Percentiles rank a stretch among this genome's conserved stretches.
These are phyloP conservation scores for Ciconia boyciana DNA, from an alignment of 2,113 vertebrate genomes.

Conservation along the genomic window DNA sequence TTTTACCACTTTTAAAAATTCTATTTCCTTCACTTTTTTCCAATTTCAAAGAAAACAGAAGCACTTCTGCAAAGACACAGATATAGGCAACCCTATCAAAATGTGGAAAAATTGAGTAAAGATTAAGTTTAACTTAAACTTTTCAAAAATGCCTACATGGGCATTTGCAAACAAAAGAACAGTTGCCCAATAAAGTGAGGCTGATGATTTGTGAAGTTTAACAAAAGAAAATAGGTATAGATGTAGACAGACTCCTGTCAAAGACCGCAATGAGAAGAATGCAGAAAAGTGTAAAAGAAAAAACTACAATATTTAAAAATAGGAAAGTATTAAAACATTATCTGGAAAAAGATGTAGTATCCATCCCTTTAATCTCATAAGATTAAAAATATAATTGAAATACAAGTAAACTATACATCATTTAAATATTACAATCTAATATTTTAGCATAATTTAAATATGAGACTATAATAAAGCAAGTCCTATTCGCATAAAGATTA, in stretches of 20 bases:
- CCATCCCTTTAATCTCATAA: background rate
- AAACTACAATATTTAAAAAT: background rate
- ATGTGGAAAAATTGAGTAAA: background rate
- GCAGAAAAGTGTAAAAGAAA: background rate
- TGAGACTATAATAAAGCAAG: background rate
- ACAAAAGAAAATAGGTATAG: background rate
- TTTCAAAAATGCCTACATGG: background rate
- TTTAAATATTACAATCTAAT: background rate
- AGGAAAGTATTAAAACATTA: background rate
- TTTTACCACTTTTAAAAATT: background rate
- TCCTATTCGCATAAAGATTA: background rate
- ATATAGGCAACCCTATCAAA: background rate
- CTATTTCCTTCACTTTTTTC: background rate
- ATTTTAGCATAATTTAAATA: background rate
- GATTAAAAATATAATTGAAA: background rate
- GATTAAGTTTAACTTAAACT: background rate
- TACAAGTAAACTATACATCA: background rate
- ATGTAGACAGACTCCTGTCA: background rate
- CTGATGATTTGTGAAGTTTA: background rate
- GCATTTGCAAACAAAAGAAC: background rate
- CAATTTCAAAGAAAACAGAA: background rate
- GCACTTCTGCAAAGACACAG: background rate
- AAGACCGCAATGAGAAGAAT: background rate
- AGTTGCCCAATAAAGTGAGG: background rate
- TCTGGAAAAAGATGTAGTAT: background rate